Percentiles rank a stretch among this genome's conserved stretches.
phyloP scores from a whole-genome alignment of 2,888 invertebrate species.

The Troilus luridus region DNA sequence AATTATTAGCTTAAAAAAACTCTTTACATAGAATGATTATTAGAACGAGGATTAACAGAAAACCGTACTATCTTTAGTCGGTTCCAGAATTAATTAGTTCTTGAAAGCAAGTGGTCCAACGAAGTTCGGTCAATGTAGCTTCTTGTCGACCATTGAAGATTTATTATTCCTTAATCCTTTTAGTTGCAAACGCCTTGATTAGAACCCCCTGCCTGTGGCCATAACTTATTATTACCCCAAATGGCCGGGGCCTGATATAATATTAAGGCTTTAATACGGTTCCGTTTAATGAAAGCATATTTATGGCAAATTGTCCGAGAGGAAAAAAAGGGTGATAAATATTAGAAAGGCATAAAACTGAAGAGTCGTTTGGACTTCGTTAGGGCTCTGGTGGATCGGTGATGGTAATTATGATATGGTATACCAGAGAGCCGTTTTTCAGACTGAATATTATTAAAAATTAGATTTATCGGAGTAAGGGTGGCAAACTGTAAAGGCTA shows the following conservation, averaged over 20 bases:
- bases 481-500: background rate
- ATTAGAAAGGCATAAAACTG: background rate
- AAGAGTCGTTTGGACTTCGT: background rate
- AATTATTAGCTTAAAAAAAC: no score
- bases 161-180: constrained; percentile 41
- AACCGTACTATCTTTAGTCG: background rate
- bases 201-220: background rate
- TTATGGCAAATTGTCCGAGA: background rate
- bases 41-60: no score
- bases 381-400: background rate
- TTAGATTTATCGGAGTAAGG: background rate
- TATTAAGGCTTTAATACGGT: constrained; percentile 1
- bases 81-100: background rate
- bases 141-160: background rate
- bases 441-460: background rate
- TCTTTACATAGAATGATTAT: no score
- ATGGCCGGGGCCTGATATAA: background rate
- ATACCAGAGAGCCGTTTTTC: background rate
- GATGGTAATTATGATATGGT: background rate
- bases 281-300: background rate
- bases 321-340: background rate
- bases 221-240: constrained; percentile 25
- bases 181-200: constrained; percentile 27
- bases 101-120: background rate
- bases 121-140: background rate